Base-by-base conservation (phyloP, 2,797 vertebrate species). In the Apodemus agrarius region DNA sequence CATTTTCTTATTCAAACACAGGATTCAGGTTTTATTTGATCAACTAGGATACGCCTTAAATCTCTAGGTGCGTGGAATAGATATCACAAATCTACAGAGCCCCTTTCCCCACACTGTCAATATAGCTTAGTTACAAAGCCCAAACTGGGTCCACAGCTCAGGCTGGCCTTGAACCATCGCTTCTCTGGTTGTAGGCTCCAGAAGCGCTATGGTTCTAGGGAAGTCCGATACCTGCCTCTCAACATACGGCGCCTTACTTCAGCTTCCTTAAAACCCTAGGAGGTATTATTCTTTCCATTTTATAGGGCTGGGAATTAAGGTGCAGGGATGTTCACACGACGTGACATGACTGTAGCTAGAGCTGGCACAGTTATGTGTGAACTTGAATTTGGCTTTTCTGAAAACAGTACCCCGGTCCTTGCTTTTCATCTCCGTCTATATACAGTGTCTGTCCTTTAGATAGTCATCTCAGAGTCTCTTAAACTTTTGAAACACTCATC, bases 321-420 rank as follows among this genome's bases (percentile, higher is more conserved):
- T 9, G 59, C 12, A 19, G 31, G 34, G 65, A 57, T 34, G 83
- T 57, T 92, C 65, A 43, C 12, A 54, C 14, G 34, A 54, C 2
- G 2, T 65, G 52, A 54, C 2, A 2, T 65, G 52, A 19, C 24
- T 34, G 74, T 90, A n/a, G 9, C 37, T 49, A 78, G 43, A 95
- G 22, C 72, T 84, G 46, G 74, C 57, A 22, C 24, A 74, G 37
- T 4, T 3, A 85, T 4, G 54, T 37, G 31, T 46, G 80, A 59
- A n/a, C 75, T 84, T 94, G 40, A 89, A 85, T 91, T 96, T 49
- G 16, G 6, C 84, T 74, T n/a, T 95, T 95, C 52, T 87, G 21
- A 89, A 49, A 67, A 49, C 31, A 83, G 26, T 13, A 57, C 40
- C 17, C 11, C 74, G 24, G 65, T 21, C 57, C 93, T 84, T 94